phyloP scores from a whole-genome alignment of 2,113 vertebrate genomes.

The Onychostruthus taczanowskii region DNA sequence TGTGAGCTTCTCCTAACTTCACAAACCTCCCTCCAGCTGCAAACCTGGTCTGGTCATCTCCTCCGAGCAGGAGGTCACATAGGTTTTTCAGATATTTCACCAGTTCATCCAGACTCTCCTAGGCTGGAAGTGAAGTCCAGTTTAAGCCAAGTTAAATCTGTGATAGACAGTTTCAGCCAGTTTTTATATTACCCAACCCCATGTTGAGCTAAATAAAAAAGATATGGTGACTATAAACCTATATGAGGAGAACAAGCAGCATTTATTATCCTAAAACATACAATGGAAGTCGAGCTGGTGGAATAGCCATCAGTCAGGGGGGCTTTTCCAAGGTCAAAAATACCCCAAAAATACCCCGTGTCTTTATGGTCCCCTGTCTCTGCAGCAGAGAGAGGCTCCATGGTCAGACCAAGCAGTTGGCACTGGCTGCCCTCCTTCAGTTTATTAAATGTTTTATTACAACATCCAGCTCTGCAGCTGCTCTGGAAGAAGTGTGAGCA shows the following conservation, averaged over 20 bases:
- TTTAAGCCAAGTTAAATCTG: not conserved
- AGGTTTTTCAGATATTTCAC: not conserved
- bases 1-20: not conserved
- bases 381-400: not conserved
- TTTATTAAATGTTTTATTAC: not conserved
- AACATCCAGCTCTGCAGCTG: not conserved
- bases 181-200: not conserved
- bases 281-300: not conserved
- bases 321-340: not conserved
- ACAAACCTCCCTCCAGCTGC: not conserved
- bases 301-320: not conserved
- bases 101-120: not conserved
- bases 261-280: not conserved
- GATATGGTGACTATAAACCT: not conserved
- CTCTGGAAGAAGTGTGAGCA: not conserved
- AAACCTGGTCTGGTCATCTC: not conserved
- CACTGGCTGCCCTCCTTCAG: not conserved
- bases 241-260: not conserved
- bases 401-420: not conserved
- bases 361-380: not conserved
- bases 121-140: not conserved
- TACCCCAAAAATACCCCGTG: not conserved
- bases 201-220: not conserved
- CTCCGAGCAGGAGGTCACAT: not conserved
- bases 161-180: not conserved